Evolutionary conservation across 2,888 invertebrate genomes (phyloP).

Genomic region (Rosalia funebris): DNA sequence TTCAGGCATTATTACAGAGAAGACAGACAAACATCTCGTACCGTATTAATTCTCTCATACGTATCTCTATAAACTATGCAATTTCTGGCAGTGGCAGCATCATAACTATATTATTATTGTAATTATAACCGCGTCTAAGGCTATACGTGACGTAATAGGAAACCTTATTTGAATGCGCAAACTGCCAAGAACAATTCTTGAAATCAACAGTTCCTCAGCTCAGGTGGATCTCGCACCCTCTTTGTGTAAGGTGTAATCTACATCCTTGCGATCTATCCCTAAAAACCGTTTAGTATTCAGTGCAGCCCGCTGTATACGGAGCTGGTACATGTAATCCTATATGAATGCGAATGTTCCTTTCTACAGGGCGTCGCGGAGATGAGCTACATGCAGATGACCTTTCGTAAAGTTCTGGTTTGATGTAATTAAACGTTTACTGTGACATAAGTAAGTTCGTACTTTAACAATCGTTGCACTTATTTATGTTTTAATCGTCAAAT

Average conservation of each 20-base stretch:
- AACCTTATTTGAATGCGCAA: constrained; percentile 36
- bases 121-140: constrained; percentile 45
- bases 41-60: constrained; percentile 23
- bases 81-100: constrained; percentile 40
- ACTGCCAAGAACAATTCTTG: constrained; percentile 45
- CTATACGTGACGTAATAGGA: constrained; percentile 45
- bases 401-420: too few species aligned
- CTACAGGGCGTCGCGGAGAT: neutral
- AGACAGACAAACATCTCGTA: constrained; percentile 25
- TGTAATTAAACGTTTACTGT: too few species aligned
- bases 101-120: constrained; percentile 51
- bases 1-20: too few species aligned
- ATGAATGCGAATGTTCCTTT: constrained; percentile 19
- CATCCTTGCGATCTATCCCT: constrained; percentile 17
- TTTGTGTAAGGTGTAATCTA: constrained; percentile 8
- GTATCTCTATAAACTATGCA: constrained; percentile 27
- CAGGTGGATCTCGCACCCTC: constrained; percentile 9
- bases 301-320: constrained; percentile 3
- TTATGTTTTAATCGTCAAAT: too few species aligned
- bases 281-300: constrained; percentile 25
- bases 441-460: too few species aligned
- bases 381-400: too few species aligned
- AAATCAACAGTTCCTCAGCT: constrained; percentile 42
- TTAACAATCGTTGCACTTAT: too few species aligned
- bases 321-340: constrained; percentile 13